These are phyloP conservation scores for Drosophila basisetae DNA, from an alignment of 2,888 invertebrate genomes.

Conservation along the genomic window DNA sequence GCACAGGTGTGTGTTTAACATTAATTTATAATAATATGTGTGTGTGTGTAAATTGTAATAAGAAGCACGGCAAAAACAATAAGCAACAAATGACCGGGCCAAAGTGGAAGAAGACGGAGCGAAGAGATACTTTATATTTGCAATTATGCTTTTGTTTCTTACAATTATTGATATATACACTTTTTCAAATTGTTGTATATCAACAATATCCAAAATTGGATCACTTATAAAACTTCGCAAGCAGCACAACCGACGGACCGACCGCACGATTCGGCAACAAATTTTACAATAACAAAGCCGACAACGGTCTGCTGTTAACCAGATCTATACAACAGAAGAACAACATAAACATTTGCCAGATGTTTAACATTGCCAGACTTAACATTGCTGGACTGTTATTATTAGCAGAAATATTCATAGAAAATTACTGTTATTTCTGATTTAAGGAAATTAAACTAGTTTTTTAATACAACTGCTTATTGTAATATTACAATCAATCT, in stretches of 20 bases:
- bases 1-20: slow-evolving; percentile 47
- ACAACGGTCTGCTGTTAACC: slow-evolving; percentile 33
- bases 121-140: neutral
- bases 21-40: slow-evolving; percentile 16
- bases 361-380: neutral
- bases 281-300: slow-evolving; percentile 49
- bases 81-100: slow-evolving; percentile 28
- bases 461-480: neutral
- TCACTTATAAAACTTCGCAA: slow-evolving; percentile 41
- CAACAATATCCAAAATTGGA: slow-evolving; percentile 40
- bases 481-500: neutral
- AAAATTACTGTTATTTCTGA: slow-evolving; percentile 16
- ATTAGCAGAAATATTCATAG: neutral
- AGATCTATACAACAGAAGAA: neutral
- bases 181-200: slow-evolving; percentile 37
- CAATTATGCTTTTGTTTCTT: slow-evolving; percentile 35
- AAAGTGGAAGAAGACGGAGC: slow-evolving; percentile 9
- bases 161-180: slow-evolving; percentile 45
- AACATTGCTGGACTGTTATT: slow-evolving; percentile 2
- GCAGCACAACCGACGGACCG: slow-evolving; percentile 43
- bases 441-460: neutral
- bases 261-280: slow-evolving; percentile 48
- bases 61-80: slow-evolving; percentile 39
- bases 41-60: slow-evolving; percentile 1
- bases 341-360: slow-evolving; percentile 2